A percentile compares a stretch with the other conserved stretches of the same genome.
These are phyloP conservation scores for Geococcyx californianus DNA, from an alignment of 2,113 vertebrate species.

Conservation along the genomic window DNA sequence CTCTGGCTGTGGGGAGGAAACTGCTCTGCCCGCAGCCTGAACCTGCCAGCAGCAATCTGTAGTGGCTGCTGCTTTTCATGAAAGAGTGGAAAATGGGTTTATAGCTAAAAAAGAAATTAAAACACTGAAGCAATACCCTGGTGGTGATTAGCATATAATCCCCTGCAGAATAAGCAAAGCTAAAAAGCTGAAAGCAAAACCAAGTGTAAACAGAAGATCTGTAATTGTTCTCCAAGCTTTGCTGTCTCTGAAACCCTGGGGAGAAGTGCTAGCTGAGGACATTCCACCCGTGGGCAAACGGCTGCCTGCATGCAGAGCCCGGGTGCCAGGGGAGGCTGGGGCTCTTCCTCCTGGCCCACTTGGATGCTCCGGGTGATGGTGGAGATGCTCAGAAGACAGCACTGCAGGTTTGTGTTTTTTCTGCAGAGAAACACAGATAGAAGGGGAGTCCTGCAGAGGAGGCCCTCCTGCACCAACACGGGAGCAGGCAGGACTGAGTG, in stretches of 20 bases:
- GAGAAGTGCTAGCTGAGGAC: neutral
- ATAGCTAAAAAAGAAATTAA: neutral
- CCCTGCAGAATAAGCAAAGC: neutral
- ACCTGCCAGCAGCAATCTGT: neutral
- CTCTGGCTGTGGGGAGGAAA: neutral
- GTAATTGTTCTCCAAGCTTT: neutral
- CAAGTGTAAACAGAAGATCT: neutral
- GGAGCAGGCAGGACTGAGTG: neutral
- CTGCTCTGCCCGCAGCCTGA: neutral
- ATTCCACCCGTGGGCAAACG: fast-evolving
- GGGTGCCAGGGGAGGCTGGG: too few relatives aligned
- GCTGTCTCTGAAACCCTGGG: neutral
- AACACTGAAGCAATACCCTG: neutral
- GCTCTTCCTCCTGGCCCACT: neutral
- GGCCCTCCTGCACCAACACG: fast-evolving
- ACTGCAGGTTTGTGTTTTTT: neutral
- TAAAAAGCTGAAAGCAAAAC: constrained; percentile 21
- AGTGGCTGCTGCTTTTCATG: neutral
- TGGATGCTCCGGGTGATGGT: neutral
- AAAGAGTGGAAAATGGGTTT: constrained; percentile 2
- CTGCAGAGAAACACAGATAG: neutral
- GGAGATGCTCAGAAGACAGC: neutral
- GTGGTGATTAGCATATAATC: neutral
- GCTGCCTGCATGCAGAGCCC: fast-evolving
- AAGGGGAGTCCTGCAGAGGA: neutral